phyloP scores from a whole-genome alignment of 2,888 invertebrate species.

The Portevinia maculata region DNA sequence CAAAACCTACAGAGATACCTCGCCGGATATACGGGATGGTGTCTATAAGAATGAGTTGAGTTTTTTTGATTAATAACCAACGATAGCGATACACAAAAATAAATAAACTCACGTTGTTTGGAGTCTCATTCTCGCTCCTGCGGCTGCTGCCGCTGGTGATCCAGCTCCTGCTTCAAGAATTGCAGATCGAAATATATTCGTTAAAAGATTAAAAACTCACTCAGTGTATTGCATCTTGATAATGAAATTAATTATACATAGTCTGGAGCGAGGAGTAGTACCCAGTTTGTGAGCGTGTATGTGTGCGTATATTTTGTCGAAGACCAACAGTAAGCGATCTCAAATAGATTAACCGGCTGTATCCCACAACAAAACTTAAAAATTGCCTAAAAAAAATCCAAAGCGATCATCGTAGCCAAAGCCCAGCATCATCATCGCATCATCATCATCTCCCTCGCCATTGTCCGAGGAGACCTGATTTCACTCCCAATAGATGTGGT shows the following conservation, averaged over 20 bases:
- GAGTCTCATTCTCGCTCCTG: slow-evolving; percentile 51
- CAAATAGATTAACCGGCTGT: slow-evolving; percentile 51
- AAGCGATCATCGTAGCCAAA: slow-evolving; percentile 50
- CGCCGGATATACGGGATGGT: slow-evolving; percentile 25
- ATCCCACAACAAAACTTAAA: slow-evolving; percentile 55
- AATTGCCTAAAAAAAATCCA: slow-evolving; percentile 58
- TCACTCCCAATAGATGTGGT: slow-evolving; percentile 32
- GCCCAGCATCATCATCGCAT: slow-evolving; percentile 23
- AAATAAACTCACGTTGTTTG: slow-evolving; percentile 76
- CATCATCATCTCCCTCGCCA: slow-evolving; percentile 49
- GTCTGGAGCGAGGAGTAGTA: slow-evolving; percentile 62
- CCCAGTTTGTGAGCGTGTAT: slow-evolving; percentile 1
- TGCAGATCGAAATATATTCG: slow-evolving; percentile 76
- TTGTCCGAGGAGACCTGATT: slow-evolving; percentile 34
- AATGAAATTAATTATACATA: slow-evolving; percentile 77
- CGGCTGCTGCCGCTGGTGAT: slow-evolving; percentile 37
- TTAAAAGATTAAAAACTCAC: slow-evolving; percentile 76
- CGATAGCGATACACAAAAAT: slow-evolving; percentile 75
- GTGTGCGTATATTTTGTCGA: slow-evolving; percentile 5
- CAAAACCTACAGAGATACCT: slow-evolving; percentile 49
- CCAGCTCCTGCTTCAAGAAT: slow-evolving; percentile 63
- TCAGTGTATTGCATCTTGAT: slow-evolving; percentile 76
- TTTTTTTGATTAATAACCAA: slow-evolving; percentile 76
- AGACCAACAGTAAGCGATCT: slow-evolving; percentile 59
- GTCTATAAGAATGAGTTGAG: slow-evolving; percentile 71